phyloP scores from a whole-genome alignment of 92 coral and sea anemone species.

The Siderastrea radians region DNA sequence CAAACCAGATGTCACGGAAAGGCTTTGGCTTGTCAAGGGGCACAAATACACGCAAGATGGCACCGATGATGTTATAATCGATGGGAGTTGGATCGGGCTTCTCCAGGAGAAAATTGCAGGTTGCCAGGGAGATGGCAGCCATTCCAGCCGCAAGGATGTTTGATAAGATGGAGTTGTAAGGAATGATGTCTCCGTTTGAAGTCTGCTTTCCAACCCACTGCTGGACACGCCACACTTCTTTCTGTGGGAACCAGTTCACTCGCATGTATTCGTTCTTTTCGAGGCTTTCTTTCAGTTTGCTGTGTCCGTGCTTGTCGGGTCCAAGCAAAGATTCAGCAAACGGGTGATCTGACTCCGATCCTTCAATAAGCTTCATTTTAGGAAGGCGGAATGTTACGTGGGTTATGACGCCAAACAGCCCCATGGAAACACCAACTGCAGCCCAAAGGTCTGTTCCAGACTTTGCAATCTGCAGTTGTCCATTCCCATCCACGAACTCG shows the following conservation, averaged over 20 bases:
- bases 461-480: slow-evolving; percentile 30
- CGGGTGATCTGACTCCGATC: slow-evolving; percentile 44
- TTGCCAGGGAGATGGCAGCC: slow-evolving; percentile 57
- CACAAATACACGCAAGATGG: slow-evolving; percentile 38
- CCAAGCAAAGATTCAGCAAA: slow-evolving; percentile 71
- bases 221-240: slow-evolving; percentile 55
- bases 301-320: slow-evolving; percentile 44
- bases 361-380: slow-evolving; percentile 40
- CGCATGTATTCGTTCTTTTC: slow-evolving; percentile 65
- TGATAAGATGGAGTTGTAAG: slow-evolving; percentile 37
- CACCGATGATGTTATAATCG: slow-evolving; percentile 49
- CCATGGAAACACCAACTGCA: slow-evolving; percentile 86
- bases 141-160: slow-evolving; percentile 27
- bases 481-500: slow-evolving; percentile 76
- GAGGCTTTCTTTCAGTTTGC: slow-evolving; percentile 63
- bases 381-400: slow-evolving; percentile 72
- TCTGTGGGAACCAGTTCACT: slow-evolving; percentile 82
- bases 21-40: slow-evolving; percentile 3
- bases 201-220: slow-evolving; percentile 66
- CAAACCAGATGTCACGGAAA: slow-evolving; percentile 67
- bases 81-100: neutral
- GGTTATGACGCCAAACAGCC: slow-evolving; percentile 78
- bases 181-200: slow-evolving; percentile 10
- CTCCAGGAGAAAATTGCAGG: slow-evolving; percentile 59
- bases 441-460: slow-evolving; percentile 56